Percentiles rank a stretch among this genome's conserved stretches.
Evolutionary conservation across 2,797 vertebrate species (phyloP).

Genomic region (Cynopterus sphinx): DNA sequence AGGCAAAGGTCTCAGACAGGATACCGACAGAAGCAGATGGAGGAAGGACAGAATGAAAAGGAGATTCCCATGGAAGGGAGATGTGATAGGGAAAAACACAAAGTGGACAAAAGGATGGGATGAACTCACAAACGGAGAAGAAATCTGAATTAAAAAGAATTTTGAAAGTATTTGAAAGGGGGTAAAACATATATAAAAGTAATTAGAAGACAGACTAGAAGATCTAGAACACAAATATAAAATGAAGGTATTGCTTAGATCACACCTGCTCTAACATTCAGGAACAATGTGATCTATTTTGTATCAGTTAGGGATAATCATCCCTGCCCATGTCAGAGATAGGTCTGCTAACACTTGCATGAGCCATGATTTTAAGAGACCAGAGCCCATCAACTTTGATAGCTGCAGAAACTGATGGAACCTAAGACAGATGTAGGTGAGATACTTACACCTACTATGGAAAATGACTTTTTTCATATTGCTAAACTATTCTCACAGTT

Average conservation of each 20-base stretch:
- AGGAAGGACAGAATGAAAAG: background rate
- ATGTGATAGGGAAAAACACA: background rate
- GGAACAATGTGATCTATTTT: background rate
- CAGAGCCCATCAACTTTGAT: background rate
- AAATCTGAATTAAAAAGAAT: background rate
- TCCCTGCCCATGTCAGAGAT: background rate
- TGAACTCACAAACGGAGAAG: background rate
- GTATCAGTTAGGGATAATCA: background rate
- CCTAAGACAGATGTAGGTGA: background rate
- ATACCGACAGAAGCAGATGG: background rate
- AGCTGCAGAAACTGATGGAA: background rate
- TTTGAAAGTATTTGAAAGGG: background rate
- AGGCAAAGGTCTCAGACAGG: background rate
- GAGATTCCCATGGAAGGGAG: background rate
- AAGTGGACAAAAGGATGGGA: background rate
- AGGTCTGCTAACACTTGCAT: background rate
- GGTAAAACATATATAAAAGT: background rate
- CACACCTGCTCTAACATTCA: background rate
- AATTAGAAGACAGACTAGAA: background rate
- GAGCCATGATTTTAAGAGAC: background rate
- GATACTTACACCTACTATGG: background rate
- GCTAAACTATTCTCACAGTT: background rate
- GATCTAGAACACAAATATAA: background rate
- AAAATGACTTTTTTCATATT: background rate
- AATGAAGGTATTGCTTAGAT: background rate